Percentiles rank a stretch among this genome's conserved stretches.
Conservation (phyloP, 1,140 invertebrate species). For the Eulimnadia texana region DNA sequence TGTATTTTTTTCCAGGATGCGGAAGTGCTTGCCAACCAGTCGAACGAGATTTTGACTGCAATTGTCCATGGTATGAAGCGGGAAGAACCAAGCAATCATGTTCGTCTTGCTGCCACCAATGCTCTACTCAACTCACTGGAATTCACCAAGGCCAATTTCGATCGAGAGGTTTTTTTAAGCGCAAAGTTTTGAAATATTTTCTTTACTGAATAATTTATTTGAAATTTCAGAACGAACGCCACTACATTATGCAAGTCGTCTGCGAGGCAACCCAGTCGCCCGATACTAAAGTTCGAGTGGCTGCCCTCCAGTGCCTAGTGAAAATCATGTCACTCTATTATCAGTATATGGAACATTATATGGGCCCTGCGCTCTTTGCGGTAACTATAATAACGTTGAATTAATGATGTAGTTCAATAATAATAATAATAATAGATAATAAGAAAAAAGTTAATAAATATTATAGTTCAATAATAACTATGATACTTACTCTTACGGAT, state of each 20-base stretch:
- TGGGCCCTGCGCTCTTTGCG: conserved; percentile 94
- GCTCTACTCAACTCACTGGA: conserved; percentile 96
- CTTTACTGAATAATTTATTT: conserved; percentile 9
- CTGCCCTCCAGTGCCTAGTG: conserved; percentile 93
- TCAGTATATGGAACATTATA: conserved; percentile 97
- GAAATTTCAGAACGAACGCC: conserved; percentile 62
- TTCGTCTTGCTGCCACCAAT: conserved; percentile 85
- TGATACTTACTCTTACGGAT: too few relatives aligned
- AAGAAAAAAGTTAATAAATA: too few relatives aligned
- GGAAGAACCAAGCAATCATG: conserved; percentile 64
- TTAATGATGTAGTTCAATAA: too few relatives aligned
- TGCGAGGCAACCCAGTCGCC: conserved; percentile 58
- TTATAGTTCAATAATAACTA: too few relatives aligned
- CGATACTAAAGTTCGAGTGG: conserved; percentile 81
- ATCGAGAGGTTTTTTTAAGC: conserved; percentile 55
- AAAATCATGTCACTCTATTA: conserved; percentile 99
- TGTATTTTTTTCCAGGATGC: conserved; percentile 44
- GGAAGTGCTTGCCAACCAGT: conserved; percentile 75
- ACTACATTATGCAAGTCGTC: conserved; percentile 99
- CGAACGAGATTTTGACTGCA: conserved; percentile 93
- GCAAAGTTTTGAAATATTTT: background rate
- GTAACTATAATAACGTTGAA: conserved; percentile 36
- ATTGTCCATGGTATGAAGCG: conserved; percentile 95
- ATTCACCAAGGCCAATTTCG: conserved; percentile 97
- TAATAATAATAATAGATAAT: too few relatives aligned